Percentiles rank a stretch among this genome's conserved stretches.
Conservation (phyloP, 2,113 vertebrate genomes). For the Psilopsiagon aymara region DNA sequence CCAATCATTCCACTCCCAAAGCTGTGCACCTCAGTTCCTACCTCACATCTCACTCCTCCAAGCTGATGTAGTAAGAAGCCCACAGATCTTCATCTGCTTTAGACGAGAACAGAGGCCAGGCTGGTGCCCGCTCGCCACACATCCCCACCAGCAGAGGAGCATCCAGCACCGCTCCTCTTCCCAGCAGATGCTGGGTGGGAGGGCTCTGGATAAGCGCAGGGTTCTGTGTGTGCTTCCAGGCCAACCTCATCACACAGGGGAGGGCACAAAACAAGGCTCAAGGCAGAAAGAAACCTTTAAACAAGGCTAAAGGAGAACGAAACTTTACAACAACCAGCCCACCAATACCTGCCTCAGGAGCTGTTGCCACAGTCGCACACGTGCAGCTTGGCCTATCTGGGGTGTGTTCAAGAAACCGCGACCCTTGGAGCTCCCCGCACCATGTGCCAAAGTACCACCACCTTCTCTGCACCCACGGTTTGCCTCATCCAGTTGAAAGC, state of each 20-base stretch:
- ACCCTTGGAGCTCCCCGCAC: background rate
- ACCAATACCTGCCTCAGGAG: background rate
- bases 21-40: fast-evolving
- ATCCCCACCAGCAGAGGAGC: background rate
- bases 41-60: background rate
- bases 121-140: background rate
- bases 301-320: background rate
- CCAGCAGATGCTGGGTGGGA: background rate
- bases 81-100: background rate
- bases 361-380: fast-evolving
- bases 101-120: background rate
- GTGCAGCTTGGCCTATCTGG: fast-evolving
- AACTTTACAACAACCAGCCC: background rate
- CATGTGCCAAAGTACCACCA: background rate
- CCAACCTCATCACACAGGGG: fast-evolving
- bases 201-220: background rate
- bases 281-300: background rate
- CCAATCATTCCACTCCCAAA: background rate
- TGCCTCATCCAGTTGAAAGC: fast-evolving
- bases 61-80: background rate
- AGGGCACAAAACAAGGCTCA: background rate
- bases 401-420: background rate
- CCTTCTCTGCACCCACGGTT: background rate
- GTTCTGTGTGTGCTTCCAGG: background rate
- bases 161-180: background rate